A percentile compares a stretch with the other conserved stretches of the same genome.
Evolutionary conservation across 2,888 invertebrate genomes (phyloP).

Genomic region (Tridacna crocea): DNA sequence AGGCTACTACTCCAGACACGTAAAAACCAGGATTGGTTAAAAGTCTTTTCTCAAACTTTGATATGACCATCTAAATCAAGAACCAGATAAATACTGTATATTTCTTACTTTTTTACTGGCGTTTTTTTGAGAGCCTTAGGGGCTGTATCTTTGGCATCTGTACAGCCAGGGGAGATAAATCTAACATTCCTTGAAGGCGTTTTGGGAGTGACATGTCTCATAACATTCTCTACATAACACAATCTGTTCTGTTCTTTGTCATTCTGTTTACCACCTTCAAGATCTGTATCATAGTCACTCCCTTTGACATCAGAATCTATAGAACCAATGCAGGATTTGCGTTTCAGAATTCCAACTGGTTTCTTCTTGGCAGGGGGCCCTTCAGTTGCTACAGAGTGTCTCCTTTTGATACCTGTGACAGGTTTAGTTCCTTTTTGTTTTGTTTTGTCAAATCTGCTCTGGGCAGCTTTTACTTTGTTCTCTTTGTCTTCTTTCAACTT

Average conservation of each 20-base stretch:
- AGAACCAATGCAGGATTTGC: conserved; percentile 56
- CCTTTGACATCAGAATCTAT: conserved; percentile 26
- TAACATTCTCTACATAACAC: background rate
- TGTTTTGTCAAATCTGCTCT: background rate
- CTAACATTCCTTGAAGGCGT: conserved; percentile 56
- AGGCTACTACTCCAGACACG: too few relatives aligned
- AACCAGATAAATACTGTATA: background rate
- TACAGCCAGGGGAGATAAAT: conserved; percentile 58
- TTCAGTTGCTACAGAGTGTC: conserved; percentile 40
- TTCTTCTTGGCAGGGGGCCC: conserved; percentile 25
- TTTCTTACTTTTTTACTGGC: conserved; percentile 21
- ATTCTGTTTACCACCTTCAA: background rate
- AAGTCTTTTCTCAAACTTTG: too few relatives aligned
- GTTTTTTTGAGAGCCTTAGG: conserved; percentile 42
- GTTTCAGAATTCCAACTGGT: conserved; percentile 52
- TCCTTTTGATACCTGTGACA: conserved; percentile 32
- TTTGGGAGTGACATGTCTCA: conserved; percentile 41
- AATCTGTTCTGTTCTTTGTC: background rate
- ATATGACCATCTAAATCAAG: background rate
- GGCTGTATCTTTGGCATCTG: too few relatives aligned
- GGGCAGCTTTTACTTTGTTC: background rate
- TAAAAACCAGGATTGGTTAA: too few relatives aligned
- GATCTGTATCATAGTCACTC: background rate
- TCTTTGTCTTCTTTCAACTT: background rate
- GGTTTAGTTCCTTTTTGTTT: background rate